phyloP scores from a whole-genome alignment of 2,113 vertebrate species.

The Chroicocephalus ridibundus region DNA sequence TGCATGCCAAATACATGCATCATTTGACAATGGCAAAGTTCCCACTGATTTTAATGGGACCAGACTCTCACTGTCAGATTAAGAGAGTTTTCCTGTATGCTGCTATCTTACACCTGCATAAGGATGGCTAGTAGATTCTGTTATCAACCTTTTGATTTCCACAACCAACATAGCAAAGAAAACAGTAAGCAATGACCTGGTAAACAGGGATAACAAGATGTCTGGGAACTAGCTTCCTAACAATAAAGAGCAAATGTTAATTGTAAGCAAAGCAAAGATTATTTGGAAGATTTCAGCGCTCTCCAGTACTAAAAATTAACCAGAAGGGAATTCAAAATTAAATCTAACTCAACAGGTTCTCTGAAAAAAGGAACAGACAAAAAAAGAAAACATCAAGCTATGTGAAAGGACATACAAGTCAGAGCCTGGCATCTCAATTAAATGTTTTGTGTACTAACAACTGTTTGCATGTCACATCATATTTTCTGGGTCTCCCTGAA shows the following conservation, averaged over 20 bases:
- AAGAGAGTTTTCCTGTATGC: neutral
- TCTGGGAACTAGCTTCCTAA: neutral
- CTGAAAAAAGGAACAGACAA: neutral
- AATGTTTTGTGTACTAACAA: neutral
- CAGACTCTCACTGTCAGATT: neutral
- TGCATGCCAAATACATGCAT: neutral
- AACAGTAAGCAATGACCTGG: neutral
- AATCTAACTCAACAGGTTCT: neutral
- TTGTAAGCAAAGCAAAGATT: neutral
- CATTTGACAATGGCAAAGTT: neutral
- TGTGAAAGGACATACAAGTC: neutral
- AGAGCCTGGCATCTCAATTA: neutral
- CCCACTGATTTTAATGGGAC: neutral
- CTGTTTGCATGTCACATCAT: neutral
- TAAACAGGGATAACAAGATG: neutral
- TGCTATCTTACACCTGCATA: neutral
- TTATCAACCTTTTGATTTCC: neutral
- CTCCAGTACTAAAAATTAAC: neutral
- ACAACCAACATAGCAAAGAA: neutral
- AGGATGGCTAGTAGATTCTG: neutral
- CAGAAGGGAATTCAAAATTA: neutral
- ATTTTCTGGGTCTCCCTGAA: neutral
- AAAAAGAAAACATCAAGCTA: neutral
- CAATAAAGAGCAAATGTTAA: neutral
- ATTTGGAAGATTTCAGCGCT: neutral